Conservation (phyloP, 1,140 invertebrate species). For the Trinorchestia longiramus region DNA sequence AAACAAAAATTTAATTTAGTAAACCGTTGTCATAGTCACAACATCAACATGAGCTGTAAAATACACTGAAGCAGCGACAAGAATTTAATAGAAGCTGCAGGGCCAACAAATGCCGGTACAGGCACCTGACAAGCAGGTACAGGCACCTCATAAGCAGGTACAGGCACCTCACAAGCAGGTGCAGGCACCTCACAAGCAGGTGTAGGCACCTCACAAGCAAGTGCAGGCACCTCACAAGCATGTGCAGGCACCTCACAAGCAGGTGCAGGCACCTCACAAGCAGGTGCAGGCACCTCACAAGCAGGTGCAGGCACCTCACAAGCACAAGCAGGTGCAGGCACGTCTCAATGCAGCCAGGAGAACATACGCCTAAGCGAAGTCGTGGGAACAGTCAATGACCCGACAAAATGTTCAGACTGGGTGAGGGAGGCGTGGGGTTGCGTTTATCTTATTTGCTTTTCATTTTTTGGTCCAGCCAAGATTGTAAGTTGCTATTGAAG, state of each 20-base stretch:
- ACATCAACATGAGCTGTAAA: not conserved
- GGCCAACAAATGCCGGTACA: not conserved
- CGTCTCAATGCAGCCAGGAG: not conserved
- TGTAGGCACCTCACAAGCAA: not conserved
- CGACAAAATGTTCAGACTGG: not conserved
- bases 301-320: not conserved
- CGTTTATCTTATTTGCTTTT: not conserved
- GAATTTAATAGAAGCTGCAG: not conserved
- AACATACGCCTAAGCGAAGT: not conserved
- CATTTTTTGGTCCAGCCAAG: not conserved
- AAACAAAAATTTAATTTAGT: not conserved
- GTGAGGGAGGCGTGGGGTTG: not conserved
- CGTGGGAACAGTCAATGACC: constrained; percentile 5
- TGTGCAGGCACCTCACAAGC: not conserved
- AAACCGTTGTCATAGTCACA: not conserved
- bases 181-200: not conserved
- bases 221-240: not conserved
- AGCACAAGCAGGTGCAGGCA: not conserved
- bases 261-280: not conserved
- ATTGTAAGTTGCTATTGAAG: not conserved
- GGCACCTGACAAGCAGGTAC: not conserved
- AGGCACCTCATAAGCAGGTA: not conserved
- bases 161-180: not conserved
- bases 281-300: not conserved
- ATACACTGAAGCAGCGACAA: not conserved